These are phyloP conservation scores for Cryptomyrus ogoouensis DNA, from an alignment of 2,113 vertebrate genomes.

Conservation along the genomic window DNA sequence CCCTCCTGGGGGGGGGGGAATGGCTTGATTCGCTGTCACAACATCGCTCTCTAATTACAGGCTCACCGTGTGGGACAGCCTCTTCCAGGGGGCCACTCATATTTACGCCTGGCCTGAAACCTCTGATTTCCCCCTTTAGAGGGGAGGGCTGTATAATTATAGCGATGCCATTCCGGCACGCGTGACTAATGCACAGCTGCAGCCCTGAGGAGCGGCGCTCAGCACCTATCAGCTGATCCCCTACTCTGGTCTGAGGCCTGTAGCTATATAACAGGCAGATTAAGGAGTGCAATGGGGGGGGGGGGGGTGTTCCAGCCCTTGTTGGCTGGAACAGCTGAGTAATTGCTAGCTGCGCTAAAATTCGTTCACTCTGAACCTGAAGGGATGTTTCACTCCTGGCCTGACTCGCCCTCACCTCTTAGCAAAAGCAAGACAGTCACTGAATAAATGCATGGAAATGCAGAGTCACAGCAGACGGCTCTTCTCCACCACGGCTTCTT, in stretches of 20 bases:
- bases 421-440: constrained; percentile 7
- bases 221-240: background rate
- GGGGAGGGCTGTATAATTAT: background rate
- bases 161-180: background rate
- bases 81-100: background rate
- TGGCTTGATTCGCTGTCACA: background rate
- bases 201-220: background rate
- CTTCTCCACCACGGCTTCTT: background rate
- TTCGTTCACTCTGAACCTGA: constrained; percentile 5
- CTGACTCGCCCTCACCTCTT: background rate
- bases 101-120: background rate
- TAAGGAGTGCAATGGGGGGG: background rate
- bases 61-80: background rate
- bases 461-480: background rate
- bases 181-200: background rate
- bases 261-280: background rate
- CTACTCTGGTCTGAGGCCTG: background rate
- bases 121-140: background rate
- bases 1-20: background rate
- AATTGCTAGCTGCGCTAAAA: background rate
- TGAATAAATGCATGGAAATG: background rate
- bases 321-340: background rate
- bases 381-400: background rate
- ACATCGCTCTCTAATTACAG: constrained; percentile 3
- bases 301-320: background rate